These are phyloP conservation scores for Pomacea maculata DNA, from an alignment of 1,140 invertebrate genomes.

Conservation along the genomic window DNA sequence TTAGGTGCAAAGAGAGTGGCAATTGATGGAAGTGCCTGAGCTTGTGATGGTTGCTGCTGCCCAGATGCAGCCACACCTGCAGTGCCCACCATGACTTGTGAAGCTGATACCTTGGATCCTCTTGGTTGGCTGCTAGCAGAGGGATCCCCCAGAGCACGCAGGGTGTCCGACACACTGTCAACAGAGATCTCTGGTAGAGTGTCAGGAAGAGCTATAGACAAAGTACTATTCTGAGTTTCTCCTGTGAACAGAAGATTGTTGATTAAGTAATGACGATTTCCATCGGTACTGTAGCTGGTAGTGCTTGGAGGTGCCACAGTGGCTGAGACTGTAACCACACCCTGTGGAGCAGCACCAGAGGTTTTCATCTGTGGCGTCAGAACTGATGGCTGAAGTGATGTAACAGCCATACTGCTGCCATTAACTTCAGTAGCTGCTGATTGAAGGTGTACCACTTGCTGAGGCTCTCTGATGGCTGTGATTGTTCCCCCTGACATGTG, in stretches of 20 bases:
- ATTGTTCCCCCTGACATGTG: conserved; percentile 14
- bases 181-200: conserved; percentile 16
- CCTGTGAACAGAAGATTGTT: conserved; percentile 25
- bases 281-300: neutral
- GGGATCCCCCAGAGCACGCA: conserved; percentile 14
- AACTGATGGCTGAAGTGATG: neutral
- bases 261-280: conserved; percentile 19
- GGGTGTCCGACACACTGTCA: conserved; percentile 15
- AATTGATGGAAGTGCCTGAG: conserved; percentile 13
- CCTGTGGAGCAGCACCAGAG: too few relatives aligned
- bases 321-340: neutral
- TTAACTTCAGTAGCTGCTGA: neutral
- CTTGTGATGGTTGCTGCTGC: too few relatives aligned
- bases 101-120: too few relatives aligned
- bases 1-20: conserved; percentile 6
- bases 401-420: too few relatives aligned
- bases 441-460: neutral
- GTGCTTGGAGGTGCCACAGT: neutral
- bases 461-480: neutral
- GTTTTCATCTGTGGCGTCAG: neutral
- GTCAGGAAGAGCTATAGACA: conserved; percentile 20
- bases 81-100: too few relatives aligned
- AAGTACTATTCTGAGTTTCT: conserved; percentile 11
- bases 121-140: neutral
- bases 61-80: too few relatives aligned